phyloP scores from a whole-genome alignment of 2,888 invertebrate species.

The Tetropium fuscum region DNA sequence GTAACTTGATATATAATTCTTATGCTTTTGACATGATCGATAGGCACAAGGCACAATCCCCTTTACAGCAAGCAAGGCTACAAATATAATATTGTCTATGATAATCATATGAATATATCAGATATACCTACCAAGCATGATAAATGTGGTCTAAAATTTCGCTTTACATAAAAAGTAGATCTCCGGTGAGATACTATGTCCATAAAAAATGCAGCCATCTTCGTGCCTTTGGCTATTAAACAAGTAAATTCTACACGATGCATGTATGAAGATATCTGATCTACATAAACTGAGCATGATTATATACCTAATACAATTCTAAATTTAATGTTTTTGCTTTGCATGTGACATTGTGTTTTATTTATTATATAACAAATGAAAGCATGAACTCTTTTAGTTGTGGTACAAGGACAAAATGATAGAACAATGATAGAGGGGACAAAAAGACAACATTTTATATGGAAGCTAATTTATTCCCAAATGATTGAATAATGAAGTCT shows the following conservation, averaged over 20 bases:
- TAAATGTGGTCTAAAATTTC: too few relatives aligned
- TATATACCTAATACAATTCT: slow-evolving; percentile 27
- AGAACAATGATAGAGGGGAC: too few relatives aligned
- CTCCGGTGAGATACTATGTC: not conserved
- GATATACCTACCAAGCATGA: too few relatives aligned
- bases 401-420: too few relatives aligned
- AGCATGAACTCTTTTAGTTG: slow-evolving; percentile 34
- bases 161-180: too few relatives aligned
- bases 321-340: slow-evolving; percentile 26
- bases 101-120: too few relatives aligned
- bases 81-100: too few relatives aligned
- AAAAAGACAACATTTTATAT: too few relatives aligned
- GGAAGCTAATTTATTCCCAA: too few relatives aligned
- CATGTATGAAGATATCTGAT: slow-evolving; percentile 24
- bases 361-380: slow-evolving; percentile 37
- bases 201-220: slow-evolving; percentile 4
- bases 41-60: not conserved
- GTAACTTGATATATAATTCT: slow-evolving; percentile 4
- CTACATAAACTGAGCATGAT: slow-evolving; percentile 25
- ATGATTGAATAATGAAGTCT: too few relatives aligned
- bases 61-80: too few relatives aligned
- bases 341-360: slow-evolving; percentile 28
- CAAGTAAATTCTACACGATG: slow-evolving; percentile 18
- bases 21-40: not conserved
- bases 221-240: slow-evolving; percentile 27